phyloP scores from a whole-genome alignment of 2,888 invertebrate genomes.

The Tetranychus piercei region DNA sequence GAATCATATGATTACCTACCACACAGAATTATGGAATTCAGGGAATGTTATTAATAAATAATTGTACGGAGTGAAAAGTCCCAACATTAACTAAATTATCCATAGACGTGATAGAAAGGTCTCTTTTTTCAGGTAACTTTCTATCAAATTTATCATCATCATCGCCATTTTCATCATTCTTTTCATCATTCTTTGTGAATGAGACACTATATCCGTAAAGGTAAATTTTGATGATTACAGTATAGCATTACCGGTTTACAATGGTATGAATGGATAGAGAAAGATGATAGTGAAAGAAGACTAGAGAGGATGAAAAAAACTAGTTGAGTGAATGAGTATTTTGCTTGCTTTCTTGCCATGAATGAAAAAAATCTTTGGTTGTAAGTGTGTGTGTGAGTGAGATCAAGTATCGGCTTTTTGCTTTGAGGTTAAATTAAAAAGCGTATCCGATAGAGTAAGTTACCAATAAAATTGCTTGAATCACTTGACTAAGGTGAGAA shows the following conservation, averaged over 20 bases:
- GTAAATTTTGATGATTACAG: background rate
- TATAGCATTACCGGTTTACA: background rate
- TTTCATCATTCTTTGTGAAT: background rate
- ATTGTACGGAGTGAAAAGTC: background rate
- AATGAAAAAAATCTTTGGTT: too few relatives aligned
- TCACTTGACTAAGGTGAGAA: too few relatives aligned
- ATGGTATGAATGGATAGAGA: background rate
- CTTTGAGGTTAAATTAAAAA: too few relatives aligned
- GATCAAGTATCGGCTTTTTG: too few relatives aligned
- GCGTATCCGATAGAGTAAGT: too few relatives aligned
- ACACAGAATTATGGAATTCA: background rate
- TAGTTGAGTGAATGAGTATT: background rate
- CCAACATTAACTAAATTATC: background rate
- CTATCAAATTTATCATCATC: background rate
- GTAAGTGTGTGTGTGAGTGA: too few relatives aligned
- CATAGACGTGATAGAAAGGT: background rate
- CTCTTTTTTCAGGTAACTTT: background rate
- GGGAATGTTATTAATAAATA: background rate
- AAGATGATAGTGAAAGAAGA: background rate
- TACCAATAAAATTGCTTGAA: too few relatives aligned
- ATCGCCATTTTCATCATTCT: background rate
- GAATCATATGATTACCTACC: background rate
- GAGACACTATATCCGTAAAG: constrained; percentile 1
- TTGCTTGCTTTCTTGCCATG: too few relatives aligned
- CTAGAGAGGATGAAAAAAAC: background rate